phyloP scores from a whole-genome alignment of 1,140 invertebrate species.

The Schlechtendalia chinensis region DNA sequence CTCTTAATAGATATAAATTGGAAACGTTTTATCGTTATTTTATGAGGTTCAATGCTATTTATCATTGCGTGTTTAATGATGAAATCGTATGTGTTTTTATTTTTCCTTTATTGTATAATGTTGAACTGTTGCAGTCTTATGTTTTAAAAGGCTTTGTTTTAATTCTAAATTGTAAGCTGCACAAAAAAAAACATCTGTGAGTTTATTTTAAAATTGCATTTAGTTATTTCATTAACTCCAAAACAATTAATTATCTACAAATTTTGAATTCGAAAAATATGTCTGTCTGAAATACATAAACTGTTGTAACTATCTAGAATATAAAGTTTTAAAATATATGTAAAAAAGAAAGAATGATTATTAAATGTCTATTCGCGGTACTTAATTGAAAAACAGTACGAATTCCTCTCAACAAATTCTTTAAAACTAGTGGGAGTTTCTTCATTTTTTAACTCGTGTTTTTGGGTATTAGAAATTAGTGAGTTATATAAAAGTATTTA shows the following conservation, averaged over 20 bases:
- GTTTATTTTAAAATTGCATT: background rate
- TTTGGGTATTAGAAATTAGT: no score
- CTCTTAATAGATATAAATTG: conserved; percentile 13
- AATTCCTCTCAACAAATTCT: no score
- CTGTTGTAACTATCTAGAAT: no score
- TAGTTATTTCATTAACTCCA: background rate
- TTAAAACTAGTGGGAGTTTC: no score
- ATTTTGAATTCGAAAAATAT: background rate
- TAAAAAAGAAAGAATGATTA: no score
- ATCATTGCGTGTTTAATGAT: background rate
- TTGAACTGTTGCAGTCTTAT: background rate
- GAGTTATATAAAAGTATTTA: no score
- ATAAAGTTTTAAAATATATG: no score
- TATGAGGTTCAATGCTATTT: background rate
- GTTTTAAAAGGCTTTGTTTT: background rate
- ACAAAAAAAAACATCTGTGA: no score
- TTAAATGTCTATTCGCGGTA: no score
- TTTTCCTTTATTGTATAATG: background rate
- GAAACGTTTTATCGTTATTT: conserved; percentile 30
- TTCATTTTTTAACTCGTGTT: no score
- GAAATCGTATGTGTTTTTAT: background rate
- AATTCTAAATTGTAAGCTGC: background rate
- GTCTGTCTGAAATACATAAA: no score
- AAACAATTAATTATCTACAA: background rate
- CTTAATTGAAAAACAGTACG: no score